A percentile compares a stretch with the other conserved stretches of the same genome.
Conservation (phyloP, 1,140 invertebrate species). For the Drosophila ambigua region DNA sequence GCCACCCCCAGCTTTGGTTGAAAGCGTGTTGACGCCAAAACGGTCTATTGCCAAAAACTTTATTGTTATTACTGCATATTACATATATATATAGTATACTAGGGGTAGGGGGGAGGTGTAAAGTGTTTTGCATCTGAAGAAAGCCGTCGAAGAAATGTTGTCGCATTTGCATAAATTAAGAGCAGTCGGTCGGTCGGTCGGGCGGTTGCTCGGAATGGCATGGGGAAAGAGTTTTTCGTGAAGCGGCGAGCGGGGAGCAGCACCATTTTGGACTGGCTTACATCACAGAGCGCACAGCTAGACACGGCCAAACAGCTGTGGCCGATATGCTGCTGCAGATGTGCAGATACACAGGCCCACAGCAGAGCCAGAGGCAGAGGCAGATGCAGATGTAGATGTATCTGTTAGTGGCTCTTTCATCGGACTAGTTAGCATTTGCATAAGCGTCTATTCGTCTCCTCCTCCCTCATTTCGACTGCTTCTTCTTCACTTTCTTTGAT, state of each 20-base stretch:
- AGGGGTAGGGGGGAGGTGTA: not conserved
- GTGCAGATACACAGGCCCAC: not conserved
- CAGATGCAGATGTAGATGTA: constrained; percentile 7
- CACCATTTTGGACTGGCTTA: constrained; percentile 56
- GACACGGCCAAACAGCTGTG: constrained; percentile 69
- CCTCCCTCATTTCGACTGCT: constrained; percentile 10
- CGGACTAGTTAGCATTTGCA: constrained; percentile 61
- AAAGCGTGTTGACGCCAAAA: too few species aligned
- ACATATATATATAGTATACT: constrained; percentile 20
- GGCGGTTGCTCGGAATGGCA: not conserved
- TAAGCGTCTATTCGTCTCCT: constrained; percentile 62
- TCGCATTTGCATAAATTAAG: constrained; percentile 78
- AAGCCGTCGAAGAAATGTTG: constrained; percentile 72
- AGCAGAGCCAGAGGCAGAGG: not conserved
- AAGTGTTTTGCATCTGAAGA: constrained; percentile 61
- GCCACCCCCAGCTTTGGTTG: constrained; percentile 51
- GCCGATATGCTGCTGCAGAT: constrained; percentile 15
- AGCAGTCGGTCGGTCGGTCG: constrained; percentile 19
- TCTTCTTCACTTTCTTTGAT: constrained; percentile 71
- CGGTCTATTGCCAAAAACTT: constrained; percentile 40
- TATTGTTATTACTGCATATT: constrained; percentile 38
- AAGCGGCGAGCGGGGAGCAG: constrained; percentile 1
- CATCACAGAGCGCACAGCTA: constrained; percentile 51
- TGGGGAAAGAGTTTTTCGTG: not conserved
- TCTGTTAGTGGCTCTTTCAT: constrained; percentile 21